Evolutionary conservation across 2,113 vertebrate genomes (phyloP), one percentile per base, ranked within the genome.

Genomic region (Centropristis striata): DNA sequence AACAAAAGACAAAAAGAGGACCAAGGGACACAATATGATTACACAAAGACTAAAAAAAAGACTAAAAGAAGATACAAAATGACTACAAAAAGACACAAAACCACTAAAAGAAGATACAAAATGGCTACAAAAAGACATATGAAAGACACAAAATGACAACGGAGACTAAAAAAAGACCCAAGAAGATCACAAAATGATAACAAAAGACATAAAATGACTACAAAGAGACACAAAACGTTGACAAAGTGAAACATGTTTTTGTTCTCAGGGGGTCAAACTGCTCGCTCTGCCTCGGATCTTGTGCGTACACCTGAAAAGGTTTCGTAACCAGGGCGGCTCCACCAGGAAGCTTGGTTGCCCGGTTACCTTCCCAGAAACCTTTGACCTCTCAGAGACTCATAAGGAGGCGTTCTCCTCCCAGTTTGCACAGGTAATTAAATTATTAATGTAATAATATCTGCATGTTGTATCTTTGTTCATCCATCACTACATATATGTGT

Each of bases 301-400:
- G 80, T 93, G 92, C 39, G 8, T 95, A 16, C 85, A 92, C 59
- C 83, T 95, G 73, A 93, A 94, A 55, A 88, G 94, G 37, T 94
- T 91, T 65, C 70, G 92, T 15, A 88, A 61, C 51, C 2, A 5
- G 0, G 0, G 0, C 0, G 47, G 79, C 4, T 20, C 0, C 51
- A 90, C 81, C 16, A 14, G 2, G 2, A 94, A 95, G 67, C 83
- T 94, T 3, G 0, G 73, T 23, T 81, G 66, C 75, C 25, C 0
- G 15, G 91, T 95, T 1, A 74, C 79, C 18, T 95, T 95, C 46
- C 91, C 88, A 9, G 85, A 93, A 75, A 83, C 21, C 8, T 27
- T 95, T 20, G 73, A 92, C 61, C 64, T 91, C n/a, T 70, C 66
- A 10, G 60, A 66, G 13, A 39, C 51, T 18, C 4, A 32, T 8